Evolutionary conservation across 2,797 vertebrate genomes (phyloP), one percentile per base, ranked within the genome.

Genomic region (Mormyrus proboscirostris): DNA sequence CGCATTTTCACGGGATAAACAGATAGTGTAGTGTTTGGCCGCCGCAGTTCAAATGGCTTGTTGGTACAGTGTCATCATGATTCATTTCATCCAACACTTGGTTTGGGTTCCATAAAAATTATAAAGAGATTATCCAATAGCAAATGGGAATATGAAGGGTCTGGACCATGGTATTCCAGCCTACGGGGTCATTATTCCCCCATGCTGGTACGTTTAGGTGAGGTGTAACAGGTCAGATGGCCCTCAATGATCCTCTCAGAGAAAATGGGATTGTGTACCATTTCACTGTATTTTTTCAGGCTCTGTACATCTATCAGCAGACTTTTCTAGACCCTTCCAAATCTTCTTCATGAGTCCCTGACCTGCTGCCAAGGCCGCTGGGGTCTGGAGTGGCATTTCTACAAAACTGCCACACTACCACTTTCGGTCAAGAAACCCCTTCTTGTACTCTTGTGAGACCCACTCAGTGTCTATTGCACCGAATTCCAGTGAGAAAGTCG

Each of bases 131-230:
- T 86, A 90, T 89, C 41, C 47, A 73, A 79, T 86, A 92, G 93
- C 92, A 90, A 93, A 91, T 93, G 91, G 93, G 93, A 90, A 86
- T 89, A 47, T 83, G 88, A 92, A 93, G 89, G 89, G 89, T 44
- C 62, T 41, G 89, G 91, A 92, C 92, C 88, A 79, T 73, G 25
- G 89, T 88, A 89, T 88, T 89, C 59, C 90, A 88, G 90, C 90
- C 90, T 62, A 47, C 57, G 2, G 86, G 38, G 55, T 88, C 57
- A 93, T 89, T 82, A 94, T 92, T 50, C n/a, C 55, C 50, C 14
- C 88, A 84, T 88, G 62, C 59, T 88, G 88, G 86, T 25, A 89
- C 47, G 10, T 47, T 38, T 12, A 50, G 33, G 65, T 69, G 57
- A 90, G 88, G 14, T 53, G 16, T 51, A 16, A 49, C 76, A 25